Conservation (phyloP, 2,888 invertebrate genomes). For the Chloromyia formosa region DNA sequence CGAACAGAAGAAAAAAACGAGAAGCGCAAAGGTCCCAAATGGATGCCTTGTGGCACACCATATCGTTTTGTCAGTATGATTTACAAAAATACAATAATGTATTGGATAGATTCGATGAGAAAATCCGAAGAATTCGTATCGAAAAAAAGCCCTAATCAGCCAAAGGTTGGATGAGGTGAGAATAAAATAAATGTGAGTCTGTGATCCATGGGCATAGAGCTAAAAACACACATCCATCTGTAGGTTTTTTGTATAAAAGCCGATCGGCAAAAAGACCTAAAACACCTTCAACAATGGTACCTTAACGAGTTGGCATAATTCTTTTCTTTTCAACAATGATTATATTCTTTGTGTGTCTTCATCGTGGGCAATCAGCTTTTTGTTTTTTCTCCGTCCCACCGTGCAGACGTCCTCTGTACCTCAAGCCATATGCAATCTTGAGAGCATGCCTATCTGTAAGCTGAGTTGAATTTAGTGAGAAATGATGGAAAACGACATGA, state of each 20-base stretch:
- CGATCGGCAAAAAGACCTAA: conserved; percentile 26
- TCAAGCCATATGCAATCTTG: too few relatives aligned
- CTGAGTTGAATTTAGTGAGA: too few relatives aligned
- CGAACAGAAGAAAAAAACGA: not conserved
- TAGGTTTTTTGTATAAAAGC: not conserved
- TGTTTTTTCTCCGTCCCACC: conserved; percentile 13
- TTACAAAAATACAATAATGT: not conserved
- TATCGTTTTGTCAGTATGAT: conserved; percentile 17
- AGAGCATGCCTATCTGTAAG: too few relatives aligned
- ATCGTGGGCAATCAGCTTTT: conserved; percentile 40
- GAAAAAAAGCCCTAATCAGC: conserved; percentile 30
- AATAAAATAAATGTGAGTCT: conserved; percentile 28
- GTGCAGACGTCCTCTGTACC: too few relatives aligned
- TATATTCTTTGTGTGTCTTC: conserved; percentile 35
- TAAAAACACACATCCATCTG: too few relatives aligned
- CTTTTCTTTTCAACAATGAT: conserved; percentile 39
- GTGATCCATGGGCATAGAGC: not conserved
- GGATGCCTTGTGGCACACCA: conserved; percentile 29
- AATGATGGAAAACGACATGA: too few relatives aligned
- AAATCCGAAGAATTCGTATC: not conserved
- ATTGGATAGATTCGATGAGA: not conserved
- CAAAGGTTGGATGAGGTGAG: conserved; percentile 40
- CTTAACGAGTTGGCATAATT: conserved; percentile 47
- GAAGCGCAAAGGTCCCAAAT: conserved; percentile 23
- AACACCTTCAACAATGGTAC: conserved; percentile 46